These are phyloP conservation scores for Alviniconcha marisindica DNA, from an alignment of 1,140 invertebrate genomes.

Conservation along the genomic window DNA sequence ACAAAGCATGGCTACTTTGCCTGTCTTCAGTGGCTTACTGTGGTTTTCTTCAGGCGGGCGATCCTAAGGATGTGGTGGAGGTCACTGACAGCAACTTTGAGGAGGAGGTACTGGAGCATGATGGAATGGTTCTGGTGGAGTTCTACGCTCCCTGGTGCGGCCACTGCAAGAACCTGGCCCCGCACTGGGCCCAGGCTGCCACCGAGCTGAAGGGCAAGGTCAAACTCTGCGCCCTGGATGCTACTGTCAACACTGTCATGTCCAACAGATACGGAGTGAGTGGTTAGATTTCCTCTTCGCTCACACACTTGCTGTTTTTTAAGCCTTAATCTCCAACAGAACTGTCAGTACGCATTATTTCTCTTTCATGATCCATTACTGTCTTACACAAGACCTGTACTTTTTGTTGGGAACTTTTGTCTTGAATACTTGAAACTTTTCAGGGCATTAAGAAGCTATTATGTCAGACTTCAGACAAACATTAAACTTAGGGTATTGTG, in stretches of 20 bases:
- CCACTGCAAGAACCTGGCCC: conserved; percentile 96
- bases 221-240: conserved; percentile 97
- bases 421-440: too few relatives aligned
- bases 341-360: too few relatives aligned
- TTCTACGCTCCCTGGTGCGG: conserved; percentile 92
- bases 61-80: conserved; percentile 89
- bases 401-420: too few relatives aligned
- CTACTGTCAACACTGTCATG: conserved; percentile 91
- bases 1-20: too few relatives aligned
- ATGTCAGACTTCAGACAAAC: too few relatives aligned
- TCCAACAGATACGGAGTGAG: conserved; percentile 79
- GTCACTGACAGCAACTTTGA: conserved; percentile 97
- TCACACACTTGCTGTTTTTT: not conserved
- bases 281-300: too few relatives aligned
- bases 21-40: too few relatives aligned
- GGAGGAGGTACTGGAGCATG: conserved; percentile 90
- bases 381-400: too few relatives aligned
- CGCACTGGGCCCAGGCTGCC: conserved; percentile 96
- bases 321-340: too few relatives aligned
- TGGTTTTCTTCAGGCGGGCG: conserved; percentile 62
- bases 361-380: too few relatives aligned
- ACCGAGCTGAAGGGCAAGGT: conserved; percentile 94
- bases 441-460: too few relatives aligned
- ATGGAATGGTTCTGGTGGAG: conserved; percentile 97
- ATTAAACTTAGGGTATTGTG: too few relatives aligned